Conservation (phyloP, 2,797 vertebrate species). For the Alauda arvensis region DNA sequence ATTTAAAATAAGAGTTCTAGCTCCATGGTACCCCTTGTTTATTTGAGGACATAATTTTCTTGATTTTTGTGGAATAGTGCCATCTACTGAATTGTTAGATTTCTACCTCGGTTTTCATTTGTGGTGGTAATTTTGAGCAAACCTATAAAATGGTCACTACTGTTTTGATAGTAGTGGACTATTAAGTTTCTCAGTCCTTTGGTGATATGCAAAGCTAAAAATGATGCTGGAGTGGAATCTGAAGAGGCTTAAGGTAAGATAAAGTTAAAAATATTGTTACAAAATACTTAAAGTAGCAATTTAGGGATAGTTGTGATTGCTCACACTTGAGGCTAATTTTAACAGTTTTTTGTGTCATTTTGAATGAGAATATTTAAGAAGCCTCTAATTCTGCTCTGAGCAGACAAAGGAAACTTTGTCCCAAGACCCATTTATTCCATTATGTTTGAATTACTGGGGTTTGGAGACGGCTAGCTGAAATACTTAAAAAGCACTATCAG, state of each 20-base stretch:
- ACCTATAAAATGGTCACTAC: not conserved
- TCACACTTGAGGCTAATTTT: not conserved
- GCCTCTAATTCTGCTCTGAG: not conserved
- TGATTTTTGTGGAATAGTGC: conserved; percentile 38
- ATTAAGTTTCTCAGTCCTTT: not conserved
- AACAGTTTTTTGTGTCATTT: not conserved
- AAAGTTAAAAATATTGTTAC: not conserved
- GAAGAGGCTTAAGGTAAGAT: not conserved
- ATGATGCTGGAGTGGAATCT: not conserved
- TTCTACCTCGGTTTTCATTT: not conserved
- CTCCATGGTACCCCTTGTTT: not conserved
- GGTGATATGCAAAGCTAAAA: not conserved
- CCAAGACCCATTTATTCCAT: not conserved
- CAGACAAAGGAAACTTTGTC: not conserved
- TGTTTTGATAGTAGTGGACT: not conserved
- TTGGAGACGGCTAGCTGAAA: not conserved
- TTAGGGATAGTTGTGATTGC: not conserved
- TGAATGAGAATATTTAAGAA: not conserved
- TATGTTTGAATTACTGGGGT: not conserved
- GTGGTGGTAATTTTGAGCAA: not conserved
- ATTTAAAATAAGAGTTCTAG: not conserved
- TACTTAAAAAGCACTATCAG: not conserved
- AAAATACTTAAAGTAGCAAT: not conserved
- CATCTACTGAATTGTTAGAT: conserved; percentile 27
- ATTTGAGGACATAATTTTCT: not conserved